These are phyloP conservation scores for Metridium senile DNA, from an alignment of 92 coral and sea anemone genomes.

Conservation along the genomic window DNA sequence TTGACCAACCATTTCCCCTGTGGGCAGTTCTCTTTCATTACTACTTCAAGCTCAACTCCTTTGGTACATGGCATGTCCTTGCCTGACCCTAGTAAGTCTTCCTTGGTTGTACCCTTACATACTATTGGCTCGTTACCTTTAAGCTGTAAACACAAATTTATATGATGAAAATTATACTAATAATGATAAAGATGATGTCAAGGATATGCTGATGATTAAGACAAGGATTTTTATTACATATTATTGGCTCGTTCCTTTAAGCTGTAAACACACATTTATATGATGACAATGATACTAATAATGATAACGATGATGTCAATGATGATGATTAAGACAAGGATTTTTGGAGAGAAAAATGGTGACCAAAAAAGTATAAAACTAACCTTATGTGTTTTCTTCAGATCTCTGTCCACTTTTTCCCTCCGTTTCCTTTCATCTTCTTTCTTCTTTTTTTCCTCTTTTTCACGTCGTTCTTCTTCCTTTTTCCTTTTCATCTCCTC, in stretches of 20 bases:
- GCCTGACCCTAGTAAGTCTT: constrained; percentile 58
- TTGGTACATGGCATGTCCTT: constrained; percentile 66
- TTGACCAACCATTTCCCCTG: constrained; percentile 82
- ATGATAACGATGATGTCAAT: no score
- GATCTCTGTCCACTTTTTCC: constrained; percentile 52
- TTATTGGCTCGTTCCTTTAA: no score
- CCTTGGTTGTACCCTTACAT: constrained; percentile 55
- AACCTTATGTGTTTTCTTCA: constrained; percentile 47
- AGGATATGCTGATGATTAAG: no score
- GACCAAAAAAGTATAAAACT: neutral
- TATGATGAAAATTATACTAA: no score
- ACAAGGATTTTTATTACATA: no score
- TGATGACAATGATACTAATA: no score
- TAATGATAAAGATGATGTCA: no score
- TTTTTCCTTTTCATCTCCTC: constrained; percentile 55
- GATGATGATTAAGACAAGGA: neutral
- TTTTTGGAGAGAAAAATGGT: neutral
- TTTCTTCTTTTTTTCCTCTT: constrained; percentile 64
- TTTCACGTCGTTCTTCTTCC: constrained; percentile 61
- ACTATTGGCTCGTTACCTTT: constrained; percentile 58
- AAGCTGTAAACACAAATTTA: constrained; percentile 52
- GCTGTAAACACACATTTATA: no score
- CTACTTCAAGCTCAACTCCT: constrained; percentile 40
- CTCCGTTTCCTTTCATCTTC: constrained; percentile 55
- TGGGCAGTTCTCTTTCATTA: constrained; percentile 57